Evolutionary conservation across 1,140 invertebrate species (phyloP).

Genomic region (Tetramorium parvispinum): DNA sequence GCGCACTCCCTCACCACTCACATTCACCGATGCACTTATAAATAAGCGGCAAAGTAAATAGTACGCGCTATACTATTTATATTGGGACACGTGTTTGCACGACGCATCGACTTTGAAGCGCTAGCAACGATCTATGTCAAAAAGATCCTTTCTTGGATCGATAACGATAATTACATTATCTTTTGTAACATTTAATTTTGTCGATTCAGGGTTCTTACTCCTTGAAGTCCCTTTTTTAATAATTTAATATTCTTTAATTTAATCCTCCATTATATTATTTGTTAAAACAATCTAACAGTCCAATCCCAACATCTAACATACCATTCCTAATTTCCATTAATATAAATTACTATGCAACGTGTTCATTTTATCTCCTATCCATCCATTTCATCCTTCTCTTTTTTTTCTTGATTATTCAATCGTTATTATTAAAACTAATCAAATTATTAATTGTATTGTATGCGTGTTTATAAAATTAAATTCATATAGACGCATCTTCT

Average conservation of each 20-base stretch:
- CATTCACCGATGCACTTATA: slow-evolving; percentile 80
- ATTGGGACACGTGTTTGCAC: slow-evolving; percentile 73
- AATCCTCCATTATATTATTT: not conserved
- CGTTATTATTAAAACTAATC: not conserved
- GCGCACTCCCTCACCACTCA: slow-evolving; percentile 67
- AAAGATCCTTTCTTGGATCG: not conserved
- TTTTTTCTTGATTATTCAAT: not conserved
- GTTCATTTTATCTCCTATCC: not conserved
- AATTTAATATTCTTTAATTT: not conserved
- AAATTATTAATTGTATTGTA: not conserved
- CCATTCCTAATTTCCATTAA: not conserved
- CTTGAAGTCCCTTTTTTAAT: not conserved
- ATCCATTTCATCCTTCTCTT: not conserved
- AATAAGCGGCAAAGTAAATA: slow-evolving; percentile 85
- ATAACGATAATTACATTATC: not conserved
- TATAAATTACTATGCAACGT: not conserved
- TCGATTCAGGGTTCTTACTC: not conserved
- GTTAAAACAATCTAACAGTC: not conserved
- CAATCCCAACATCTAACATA: not conserved
- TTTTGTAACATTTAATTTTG: not conserved
- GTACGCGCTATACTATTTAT: slow-evolving; percentile 83
- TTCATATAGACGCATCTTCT: not conserved
- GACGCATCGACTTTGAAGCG: slow-evolving; percentile 64
- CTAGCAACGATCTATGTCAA: slow-evolving; percentile 39
- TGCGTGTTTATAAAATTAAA: not conserved